Evolutionary conservation across 2,888 invertebrate species (phyloP).

Genomic region (Helleia helle): DNA sequence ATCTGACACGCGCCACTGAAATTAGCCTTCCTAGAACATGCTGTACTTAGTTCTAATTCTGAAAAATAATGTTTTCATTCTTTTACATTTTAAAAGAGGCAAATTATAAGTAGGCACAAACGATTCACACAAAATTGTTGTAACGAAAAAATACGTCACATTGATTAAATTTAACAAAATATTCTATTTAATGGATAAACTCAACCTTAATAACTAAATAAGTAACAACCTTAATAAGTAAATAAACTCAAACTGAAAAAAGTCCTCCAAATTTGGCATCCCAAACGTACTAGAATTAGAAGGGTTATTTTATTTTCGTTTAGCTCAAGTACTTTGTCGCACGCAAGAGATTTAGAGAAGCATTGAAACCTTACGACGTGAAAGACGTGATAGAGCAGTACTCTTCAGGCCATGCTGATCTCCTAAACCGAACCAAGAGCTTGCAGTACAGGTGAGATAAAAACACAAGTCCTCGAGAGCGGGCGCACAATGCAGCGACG

Average conservation of each 20-base stretch:
- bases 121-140: constrained; percentile 12
- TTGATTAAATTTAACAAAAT: background rate
- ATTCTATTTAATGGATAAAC: background rate
- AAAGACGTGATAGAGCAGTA: constrained; percentile 96
- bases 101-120: constrained; percentile 20
- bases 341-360: constrained; percentile 92
- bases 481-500: background rate
- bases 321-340: constrained; percentile 92
- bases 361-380: constrained; percentile 93
- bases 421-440: constrained; percentile 89
- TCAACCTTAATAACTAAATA: background rate
- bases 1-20: constrained; percentile 10
- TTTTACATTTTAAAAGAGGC: background rate
- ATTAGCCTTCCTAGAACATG: constrained; percentile 5
- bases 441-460: constrained; percentile 84
- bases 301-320: constrained; percentile 61
- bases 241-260: background rate
- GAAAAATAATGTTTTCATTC: background rate
- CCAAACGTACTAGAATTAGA: constrained; percentile 14
- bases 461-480: constrained; percentile 10
- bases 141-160: background rate
- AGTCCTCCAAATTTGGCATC: background rate
- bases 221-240: no score
- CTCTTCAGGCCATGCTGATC: constrained; percentile 90
- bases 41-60: constrained; percentile 3